Evolutionary conservation across 2,113 vertebrate genomes (phyloP).

Genomic region (Paraplagusia blochii): DNA sequence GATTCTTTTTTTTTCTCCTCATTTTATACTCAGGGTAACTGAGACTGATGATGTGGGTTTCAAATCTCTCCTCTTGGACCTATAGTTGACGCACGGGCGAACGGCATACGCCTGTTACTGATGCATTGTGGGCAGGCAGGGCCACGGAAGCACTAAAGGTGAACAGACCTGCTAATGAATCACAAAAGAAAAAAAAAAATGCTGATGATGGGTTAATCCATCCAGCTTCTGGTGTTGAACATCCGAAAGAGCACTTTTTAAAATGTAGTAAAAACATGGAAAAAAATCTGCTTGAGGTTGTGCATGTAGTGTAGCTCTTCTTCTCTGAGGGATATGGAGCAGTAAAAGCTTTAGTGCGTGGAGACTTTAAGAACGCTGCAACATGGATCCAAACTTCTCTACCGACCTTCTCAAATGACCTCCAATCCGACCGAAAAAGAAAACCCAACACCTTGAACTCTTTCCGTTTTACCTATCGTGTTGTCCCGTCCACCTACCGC

Average conservation of each 20-base stretch:
- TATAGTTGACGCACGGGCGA: constrained; percentile 63
- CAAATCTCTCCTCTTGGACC: constrained; percentile 69
- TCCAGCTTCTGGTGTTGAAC: constrained; percentile 48
- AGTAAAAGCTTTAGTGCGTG: constrained; percentile 70
- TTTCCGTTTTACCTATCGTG: constrained; percentile 53
- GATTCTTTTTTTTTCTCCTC: constrained; percentile 50
- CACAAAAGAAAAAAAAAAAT: constrained; percentile 10
- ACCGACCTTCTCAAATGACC: constrained; percentile 52
- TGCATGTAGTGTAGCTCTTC: constrained; percentile 61
- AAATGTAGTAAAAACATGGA: constrained; percentile 36
- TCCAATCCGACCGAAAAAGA: constrained; percentile 29
- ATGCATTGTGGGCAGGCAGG: constrained; percentile 32
- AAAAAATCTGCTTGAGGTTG: constrained; percentile 45
- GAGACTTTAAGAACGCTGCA: constrained; percentile 58
- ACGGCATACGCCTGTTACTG: constrained; percentile 26
- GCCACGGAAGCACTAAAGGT: constrained; percentile 1
- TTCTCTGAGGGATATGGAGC: constrained; percentile 38
- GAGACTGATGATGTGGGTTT: constrained; percentile 68
- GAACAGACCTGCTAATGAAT: constrained; percentile 39
- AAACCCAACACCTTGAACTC: constrained; percentile 52
- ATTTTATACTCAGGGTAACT: constrained; percentile 78
- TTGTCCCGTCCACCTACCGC: constrained; percentile 43
- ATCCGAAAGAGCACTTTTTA: constrained; percentile 76
- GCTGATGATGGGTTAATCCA: constrained; percentile 28
- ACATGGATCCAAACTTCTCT: constrained; percentile 66